Base-by-base conservation (phyloP, 1,140 invertebrate genomes). In the Odontomachus brunneus region DNA sequence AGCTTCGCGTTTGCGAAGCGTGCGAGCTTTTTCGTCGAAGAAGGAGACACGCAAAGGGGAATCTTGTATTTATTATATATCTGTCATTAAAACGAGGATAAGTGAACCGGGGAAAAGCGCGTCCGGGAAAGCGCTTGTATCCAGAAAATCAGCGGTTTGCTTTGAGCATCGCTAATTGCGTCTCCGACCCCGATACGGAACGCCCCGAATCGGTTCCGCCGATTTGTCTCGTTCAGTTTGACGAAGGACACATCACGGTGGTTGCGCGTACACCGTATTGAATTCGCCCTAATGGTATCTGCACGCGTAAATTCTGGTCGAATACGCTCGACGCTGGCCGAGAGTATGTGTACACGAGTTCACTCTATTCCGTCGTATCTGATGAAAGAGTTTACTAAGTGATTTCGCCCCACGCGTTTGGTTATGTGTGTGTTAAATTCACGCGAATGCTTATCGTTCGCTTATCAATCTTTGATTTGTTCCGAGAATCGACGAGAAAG, bases 191-290 rank as follows among this genome's bases (percentile, higher is more conserved):
- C 15, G 17, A 12, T 26, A 7, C 38, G 38, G 63, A 75, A 33
- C 51, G 55, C 29, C 48, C n/a, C n/a, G n/a, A n/a, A 62, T 57
- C 22, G 53, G 60, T 48, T 5, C 38, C 44, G 22, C 1, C 57
- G 84, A 82, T 86, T 75, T 71, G 62, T 82, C 78, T 24, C 63
- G 60, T 81, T 49, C 57, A 85, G 69, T 85, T 86, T 85, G 84
- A 85, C 74, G 29, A 62, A 74, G 48, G 38, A 72, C 49, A 62
- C 85, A 85, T 85, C 75, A 82, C 55, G 44, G 7, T 57, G 17
- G 2, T 7, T 26, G 51, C 15, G 17, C 71, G 48, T 51, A 51
- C 26, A 53, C 11, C 53, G 59, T 73, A 82, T 82, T 59, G 38
- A 53, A 44, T 67, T 75, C 38, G 55, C 29, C 1, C 33, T 67